phyloP scores from a whole-genome alignment of 2,113 vertebrate genomes.

The Mus spicilegus region DNA sequence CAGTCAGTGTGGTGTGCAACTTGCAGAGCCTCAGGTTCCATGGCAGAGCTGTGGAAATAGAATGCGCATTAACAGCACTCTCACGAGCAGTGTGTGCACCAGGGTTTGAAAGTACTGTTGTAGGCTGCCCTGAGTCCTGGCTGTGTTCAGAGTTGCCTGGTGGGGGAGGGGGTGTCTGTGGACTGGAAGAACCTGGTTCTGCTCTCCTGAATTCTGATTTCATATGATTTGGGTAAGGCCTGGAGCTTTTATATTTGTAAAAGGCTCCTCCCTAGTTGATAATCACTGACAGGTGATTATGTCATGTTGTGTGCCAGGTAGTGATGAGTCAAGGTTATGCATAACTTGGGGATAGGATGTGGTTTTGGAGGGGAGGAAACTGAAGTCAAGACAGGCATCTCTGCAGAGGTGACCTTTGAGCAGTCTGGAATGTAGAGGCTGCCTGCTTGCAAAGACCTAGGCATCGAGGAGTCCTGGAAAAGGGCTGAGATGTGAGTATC shows the following conservation, averaged over 20 bases:
- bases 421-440: neutral
- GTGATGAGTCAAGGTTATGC: neutral
- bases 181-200: neutral
- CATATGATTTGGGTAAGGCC: neutral
- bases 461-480: neutral
- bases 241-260: neutral
- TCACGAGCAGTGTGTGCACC: rapidly evolving
- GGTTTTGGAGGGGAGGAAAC: too few relatives aligned
- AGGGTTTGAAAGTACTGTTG: too few relatives aligned
- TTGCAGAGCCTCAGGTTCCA: neutral
- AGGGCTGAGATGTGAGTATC: neutral
- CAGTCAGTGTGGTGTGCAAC: neutral
- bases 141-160: too few relatives aligned
- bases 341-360: too few relatives aligned
- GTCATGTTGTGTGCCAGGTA: neutral
- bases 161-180: too few relatives aligned
- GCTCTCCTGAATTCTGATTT: neutral
- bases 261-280: neutral
- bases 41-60: neutral
- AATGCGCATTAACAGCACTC: too few relatives aligned
- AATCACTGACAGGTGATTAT: neutral
- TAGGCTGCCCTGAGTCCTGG: too few relatives aligned
- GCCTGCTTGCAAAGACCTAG: neutral
- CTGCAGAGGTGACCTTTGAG: too few relatives aligned
- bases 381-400: too few relatives aligned